Evolutionary conservation across 1,140 invertebrate genomes (phyloP).

Genomic region (Trachelipus rathkii): DNA sequence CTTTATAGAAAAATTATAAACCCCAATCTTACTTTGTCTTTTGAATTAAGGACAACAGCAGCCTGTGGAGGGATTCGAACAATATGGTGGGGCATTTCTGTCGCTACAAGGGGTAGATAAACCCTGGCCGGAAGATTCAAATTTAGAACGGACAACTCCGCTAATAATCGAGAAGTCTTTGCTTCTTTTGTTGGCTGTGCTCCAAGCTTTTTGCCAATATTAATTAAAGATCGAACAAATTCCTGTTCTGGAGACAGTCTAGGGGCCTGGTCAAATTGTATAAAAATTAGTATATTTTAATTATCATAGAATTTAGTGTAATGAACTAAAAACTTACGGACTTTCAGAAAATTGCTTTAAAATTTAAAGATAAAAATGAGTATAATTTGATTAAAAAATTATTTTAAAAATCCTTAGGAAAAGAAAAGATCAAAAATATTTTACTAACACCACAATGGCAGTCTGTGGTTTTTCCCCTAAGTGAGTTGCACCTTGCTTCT

Average conservation of each 20-base stretch:
- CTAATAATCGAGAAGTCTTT: conserved; percentile 81
- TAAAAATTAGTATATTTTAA: too few species aligned
- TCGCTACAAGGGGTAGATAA: conserved; percentile 79
- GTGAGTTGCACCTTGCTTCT: conserved; percentile 69
- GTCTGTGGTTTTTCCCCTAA: conserved; percentile 65
- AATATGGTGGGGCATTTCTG: conserved; percentile 70
- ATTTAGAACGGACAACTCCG: conserved; percentile 88
- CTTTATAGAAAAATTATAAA: neutral
- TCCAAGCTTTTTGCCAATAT: conserved; percentile 84
- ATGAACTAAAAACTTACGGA: too few species aligned
- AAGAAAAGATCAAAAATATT: conserved; percentile 6
- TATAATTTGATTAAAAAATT: conserved; percentile 19
- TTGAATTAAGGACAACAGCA: conserved; percentile 95
- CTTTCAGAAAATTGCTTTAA: too few species aligned
- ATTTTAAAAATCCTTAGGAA: conserved; percentile 10
- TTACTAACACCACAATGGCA: conserved; percentile 68
- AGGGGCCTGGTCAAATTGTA: conserved; percentile 60
- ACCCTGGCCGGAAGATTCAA: conserved; percentile 94
- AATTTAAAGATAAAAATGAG: too few species aligned
- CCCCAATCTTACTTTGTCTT: conserved; percentile 75
- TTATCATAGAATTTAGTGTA: too few species aligned
- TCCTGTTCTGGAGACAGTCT: conserved; percentile 77
- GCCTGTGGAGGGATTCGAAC: conserved; percentile 88
- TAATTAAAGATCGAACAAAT: conserved; percentile 78
- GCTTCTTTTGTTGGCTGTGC: conserved; percentile 89